A percentile compares a stretch with the other conserved stretches of the same genome.
phyloP scores from a whole-genome alignment of 30 jellyfish, hydroid and myxozoan species.

The Chironex yamaguchii region DNA sequence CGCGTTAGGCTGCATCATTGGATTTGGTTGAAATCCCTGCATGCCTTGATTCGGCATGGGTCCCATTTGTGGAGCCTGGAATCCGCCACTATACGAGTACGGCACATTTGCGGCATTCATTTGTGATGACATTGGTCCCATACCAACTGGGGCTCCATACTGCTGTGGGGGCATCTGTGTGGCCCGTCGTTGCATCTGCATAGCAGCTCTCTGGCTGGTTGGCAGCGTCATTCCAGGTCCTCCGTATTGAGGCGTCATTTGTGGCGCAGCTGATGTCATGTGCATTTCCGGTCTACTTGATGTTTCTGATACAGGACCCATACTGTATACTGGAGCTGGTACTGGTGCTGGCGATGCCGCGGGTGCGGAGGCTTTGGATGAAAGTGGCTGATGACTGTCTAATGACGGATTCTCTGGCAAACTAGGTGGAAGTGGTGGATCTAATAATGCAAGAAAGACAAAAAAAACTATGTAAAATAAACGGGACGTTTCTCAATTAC shows the following conservation, averaged over 20 bases:
- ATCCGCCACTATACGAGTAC: conserved; percentile 84
- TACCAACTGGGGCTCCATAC: conserved; percentile 61
- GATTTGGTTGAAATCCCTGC: conserved; percentile 89
- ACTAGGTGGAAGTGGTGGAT: conserved; percentile 50
- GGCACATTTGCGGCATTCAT: conserved; percentile 52
- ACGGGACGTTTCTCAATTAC: too few relatives aligned
- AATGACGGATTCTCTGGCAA: conserved; percentile 35
- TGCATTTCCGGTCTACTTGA: not conserved
- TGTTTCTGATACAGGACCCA: not conserved
- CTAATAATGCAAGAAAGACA: conserved; percentile 1
- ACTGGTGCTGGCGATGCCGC: conserved; percentile 18
- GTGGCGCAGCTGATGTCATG: not conserved
- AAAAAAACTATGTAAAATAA: too few relatives aligned
- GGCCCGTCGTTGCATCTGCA: conserved; percentile 69
- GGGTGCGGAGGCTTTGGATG: conserved; percentile 52
- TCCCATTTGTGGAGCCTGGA: conserved; percentile 90
- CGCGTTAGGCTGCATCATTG: conserved; percentile 98
- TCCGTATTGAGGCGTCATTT: not conserved
- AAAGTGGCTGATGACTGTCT: conserved; percentile 4
- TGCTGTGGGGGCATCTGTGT: conserved; percentile 74
- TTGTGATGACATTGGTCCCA: conserved; percentile 73
- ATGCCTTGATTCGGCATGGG: conserved; percentile 89
- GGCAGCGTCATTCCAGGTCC: not conserved
- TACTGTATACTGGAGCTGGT: conserved; percentile 1
- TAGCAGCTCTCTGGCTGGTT: not conserved